Evolutionary conservation across 2,888 invertebrate genomes (phyloP), one percentile per base, ranked within the genome.

Genomic region (Troides helena): DNA sequence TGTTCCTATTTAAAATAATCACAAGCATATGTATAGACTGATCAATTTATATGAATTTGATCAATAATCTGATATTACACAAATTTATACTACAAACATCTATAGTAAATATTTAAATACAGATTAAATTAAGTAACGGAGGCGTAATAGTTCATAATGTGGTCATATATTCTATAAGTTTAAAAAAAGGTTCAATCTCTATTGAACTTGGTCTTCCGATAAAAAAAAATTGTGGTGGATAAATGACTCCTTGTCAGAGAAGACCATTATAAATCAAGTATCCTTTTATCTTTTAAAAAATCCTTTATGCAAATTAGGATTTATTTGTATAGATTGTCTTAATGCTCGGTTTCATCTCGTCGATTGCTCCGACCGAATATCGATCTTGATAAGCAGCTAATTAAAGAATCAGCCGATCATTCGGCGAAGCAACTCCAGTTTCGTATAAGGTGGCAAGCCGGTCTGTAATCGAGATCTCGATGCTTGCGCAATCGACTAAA

Each of bases 401-500:
- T 80, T 78, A 80, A 78, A 77, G 75, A 78, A 76, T 76, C 77
- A 68, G 72, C 71, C 70, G 76, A 77, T 76, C 76, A 74, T 74
- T 77, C 74, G 70, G 66, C 72, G 72, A 72, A 68, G 74, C 72
- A 74, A 72, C 68, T 70, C 68, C 58, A 50, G 61, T 71, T 73
- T 66, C 65, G 72, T 73, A 80, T 80, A 83, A 57, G 82, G 85
- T 82, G 84, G 87, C 85, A 85, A 84, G 81, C 80, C 77, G 80
- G 82, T 80, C 84, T 82, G 85, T 85, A 89, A 89, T 88, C 84
- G 86, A 88, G 83, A 85, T 82, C 77, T 78, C 80, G 82, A 81
- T 80, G 83, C 82, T 90, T 88, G 85, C 84, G 85, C 85, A 89
- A 87, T 88, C 81, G 83, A 83, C 81, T 84, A 88, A 88, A 87